Conservation (phyloP, 2,113 vertebrate genomes). For the Psittacula cyanocephala region DNA sequence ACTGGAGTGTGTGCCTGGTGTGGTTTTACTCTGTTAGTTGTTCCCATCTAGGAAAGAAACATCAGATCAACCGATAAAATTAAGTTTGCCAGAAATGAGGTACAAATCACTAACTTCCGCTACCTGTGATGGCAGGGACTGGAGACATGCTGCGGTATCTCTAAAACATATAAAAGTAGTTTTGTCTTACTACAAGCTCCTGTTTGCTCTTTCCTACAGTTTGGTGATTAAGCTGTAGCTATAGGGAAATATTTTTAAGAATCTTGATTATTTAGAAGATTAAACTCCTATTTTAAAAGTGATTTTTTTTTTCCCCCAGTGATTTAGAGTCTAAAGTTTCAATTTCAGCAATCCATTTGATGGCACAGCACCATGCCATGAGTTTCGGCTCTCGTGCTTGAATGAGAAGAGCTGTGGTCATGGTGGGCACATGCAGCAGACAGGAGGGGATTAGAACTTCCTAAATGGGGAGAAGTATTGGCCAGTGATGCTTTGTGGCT, state of each 20-base stretch:
- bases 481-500: not conserved
- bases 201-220: not conserved
- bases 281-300: not conserved
- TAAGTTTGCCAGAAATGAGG: constrained; percentile 42
- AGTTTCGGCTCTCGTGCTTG: not conserved
- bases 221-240: not conserved
- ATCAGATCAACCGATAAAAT: not conserved
- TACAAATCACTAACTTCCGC: not conserved
- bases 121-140: not conserved
- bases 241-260: not conserved
- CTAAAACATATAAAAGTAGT: not conserved
- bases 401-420: not conserved
- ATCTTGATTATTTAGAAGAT: not conserved
- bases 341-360: not conserved
- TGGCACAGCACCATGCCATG: not conserved
- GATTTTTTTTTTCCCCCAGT: fast-evolving
- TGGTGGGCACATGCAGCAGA: not conserved
- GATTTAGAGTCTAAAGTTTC: not conserved
- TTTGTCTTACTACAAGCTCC: not conserved
- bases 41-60: constrained; percentile 46
- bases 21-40: constrained; percentile 45
- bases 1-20: constrained; percentile 4
- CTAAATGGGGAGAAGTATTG: not conserved
- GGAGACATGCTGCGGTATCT: not conserved
- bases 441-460: not conserved